Conservation (phyloP, 2,113 vertebrate species). For the Cheilinus undulatus region DNA sequence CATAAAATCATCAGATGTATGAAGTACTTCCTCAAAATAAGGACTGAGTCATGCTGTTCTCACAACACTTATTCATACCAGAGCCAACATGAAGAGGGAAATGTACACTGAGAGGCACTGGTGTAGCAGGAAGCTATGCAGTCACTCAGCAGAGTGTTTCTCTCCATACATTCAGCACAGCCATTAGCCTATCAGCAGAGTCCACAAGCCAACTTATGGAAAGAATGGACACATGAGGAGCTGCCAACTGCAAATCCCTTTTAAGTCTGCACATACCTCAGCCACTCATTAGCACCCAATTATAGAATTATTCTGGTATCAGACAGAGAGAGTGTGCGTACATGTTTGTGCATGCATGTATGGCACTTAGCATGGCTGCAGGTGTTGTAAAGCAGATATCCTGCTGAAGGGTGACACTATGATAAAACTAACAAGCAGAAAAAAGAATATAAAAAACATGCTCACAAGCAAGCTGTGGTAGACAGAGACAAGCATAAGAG, state of each 20-base stretch:
- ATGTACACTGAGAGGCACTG: conserved; percentile 4
- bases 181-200: conserved; percentile 53
- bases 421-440: conserved; percentile 2
- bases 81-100: not conserved
- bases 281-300: conserved; percentile 68
- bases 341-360: conserved; percentile 17
- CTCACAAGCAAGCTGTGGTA: too few relatives aligned
- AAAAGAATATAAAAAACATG: not conserved
- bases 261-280: conserved; percentile 58
- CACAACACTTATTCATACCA: not conserved
- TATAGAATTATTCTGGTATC: conserved; percentile 63
- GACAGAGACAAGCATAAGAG: not conserved
- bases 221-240: conserved; percentile 60
- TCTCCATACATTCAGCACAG: conserved; percentile 46
- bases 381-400: conserved; percentile 52
- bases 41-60: not conserved
- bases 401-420: conserved; percentile 5
- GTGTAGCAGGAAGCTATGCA: not conserved
- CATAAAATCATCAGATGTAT: not conserved
- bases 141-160: conserved; percentile 50
- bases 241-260: conserved; percentile 63
- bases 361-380: conserved; percentile 40
- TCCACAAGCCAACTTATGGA: conserved; percentile 54
- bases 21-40: not conserved
- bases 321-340: conserved; percentile 7